phyloP scores from a whole-genome alignment of 2,113 vertebrate species.

The Papio anubis region DNA sequence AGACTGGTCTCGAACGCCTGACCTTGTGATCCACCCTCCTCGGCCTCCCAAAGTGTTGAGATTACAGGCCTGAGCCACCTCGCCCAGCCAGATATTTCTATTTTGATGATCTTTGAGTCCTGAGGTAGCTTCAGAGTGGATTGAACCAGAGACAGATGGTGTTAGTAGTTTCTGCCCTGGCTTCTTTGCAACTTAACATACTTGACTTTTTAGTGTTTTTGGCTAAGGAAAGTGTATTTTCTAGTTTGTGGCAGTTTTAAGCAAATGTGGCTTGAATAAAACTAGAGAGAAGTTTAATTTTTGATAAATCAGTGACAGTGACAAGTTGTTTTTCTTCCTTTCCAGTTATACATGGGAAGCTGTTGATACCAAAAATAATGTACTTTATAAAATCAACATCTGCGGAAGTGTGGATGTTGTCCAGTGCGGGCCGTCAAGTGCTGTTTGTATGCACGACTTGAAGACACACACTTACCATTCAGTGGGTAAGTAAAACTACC shows the following conservation, averaged over 20 bases:
- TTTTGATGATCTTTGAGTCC: background rate
- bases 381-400: slow-evolving; percentile 90
- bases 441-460: slow-evolving; percentile 86
- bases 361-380: slow-evolving; percentile 86
- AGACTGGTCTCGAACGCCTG: no score
- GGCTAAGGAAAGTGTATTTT: background rate
- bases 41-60: no score
- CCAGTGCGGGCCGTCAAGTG: slow-evolving; percentile 82
- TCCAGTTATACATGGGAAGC: slow-evolving; percentile 94
- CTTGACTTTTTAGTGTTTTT: background rate
- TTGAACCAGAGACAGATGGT: background rate
- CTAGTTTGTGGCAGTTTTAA: slow-evolving; percentile 14
- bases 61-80: no score
- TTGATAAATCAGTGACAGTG: slow-evolving; percentile 37
- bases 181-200: background rate
- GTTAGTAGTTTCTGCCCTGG: slow-evolving; percentile 43
- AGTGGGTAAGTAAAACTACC: slow-evolving; percentile 89
- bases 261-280: slow-evolving; percentile 15
- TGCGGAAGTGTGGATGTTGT: slow-evolving; percentile 82
- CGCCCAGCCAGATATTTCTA: background rate
- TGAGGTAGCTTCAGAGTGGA: background rate
- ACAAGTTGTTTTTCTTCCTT: slow-evolving; percentile 67
- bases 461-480: slow-evolving; percentile 60
- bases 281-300: slow-evolving; percentile 26
- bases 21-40: no score